A percentile compares a stretch with the other conserved stretches of the same genome.
phyloP scores from a whole-genome alignment of 2,113 vertebrate species.

The Sceloporus undulatus region DNA sequence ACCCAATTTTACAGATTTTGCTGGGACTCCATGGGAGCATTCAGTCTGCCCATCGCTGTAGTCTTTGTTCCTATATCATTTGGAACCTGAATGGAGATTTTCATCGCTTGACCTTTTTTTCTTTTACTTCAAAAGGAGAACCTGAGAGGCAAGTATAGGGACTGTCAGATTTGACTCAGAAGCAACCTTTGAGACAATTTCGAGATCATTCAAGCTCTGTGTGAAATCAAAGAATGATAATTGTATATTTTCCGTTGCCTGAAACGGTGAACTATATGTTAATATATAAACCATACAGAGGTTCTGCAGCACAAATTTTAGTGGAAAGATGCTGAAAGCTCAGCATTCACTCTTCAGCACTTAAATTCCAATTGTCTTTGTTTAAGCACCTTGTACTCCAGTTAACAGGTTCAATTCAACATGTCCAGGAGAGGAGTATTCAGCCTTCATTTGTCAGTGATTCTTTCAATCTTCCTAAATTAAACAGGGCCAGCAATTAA shows the following conservation, averaged over 20 bases:
- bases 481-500: constrained; percentile 16
- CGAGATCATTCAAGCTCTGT: too few species aligned
- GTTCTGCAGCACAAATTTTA: background rate
- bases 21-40: background rate
- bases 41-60: background rate
- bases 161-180: background rate
- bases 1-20: background rate
- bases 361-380: background rate
- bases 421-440: rapidly evolving
- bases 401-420: background rate
- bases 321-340: background rate
- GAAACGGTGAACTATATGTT: background rate
- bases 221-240: too few species aligned
- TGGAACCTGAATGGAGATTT: background rate
- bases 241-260: too few species aligned
- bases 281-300: background rate
- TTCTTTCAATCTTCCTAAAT: background rate
- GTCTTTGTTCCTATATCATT: background rate
- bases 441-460: background rate
- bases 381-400: background rate
- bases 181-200: background rate
- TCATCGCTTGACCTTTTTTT: background rate
- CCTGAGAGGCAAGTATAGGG: background rate
- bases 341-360: background rate
- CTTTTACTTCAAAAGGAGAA: background rate